Evolutionary conservation across 2,888 invertebrate genomes (phyloP).

Genomic region (Lepetodrilus schrolli): DNA sequence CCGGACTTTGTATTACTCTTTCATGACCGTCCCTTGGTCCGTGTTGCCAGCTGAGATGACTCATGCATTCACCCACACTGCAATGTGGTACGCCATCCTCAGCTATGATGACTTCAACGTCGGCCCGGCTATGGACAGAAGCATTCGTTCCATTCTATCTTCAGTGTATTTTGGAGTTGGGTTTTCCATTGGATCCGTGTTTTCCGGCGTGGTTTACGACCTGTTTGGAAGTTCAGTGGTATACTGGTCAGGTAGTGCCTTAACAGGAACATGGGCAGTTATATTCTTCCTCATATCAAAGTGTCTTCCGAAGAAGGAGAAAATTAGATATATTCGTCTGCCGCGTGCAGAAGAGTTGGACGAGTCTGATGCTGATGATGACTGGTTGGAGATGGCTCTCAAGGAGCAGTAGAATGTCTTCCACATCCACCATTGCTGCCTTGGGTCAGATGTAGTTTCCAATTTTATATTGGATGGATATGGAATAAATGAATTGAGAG

Average conservation of each 20-base stretch:
- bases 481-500: no score
- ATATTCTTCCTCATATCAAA: conserved; percentile 55
- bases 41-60: conserved; percentile 62
- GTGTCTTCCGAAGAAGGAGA: conserved; percentile 59
- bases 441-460: no score
- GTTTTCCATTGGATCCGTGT: conserved; percentile 61
- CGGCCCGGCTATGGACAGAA: conserved; percentile 65
- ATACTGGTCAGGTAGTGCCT: conserved; percentile 60
- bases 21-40: conserved; percentile 67
- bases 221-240: conserved; percentile 57
- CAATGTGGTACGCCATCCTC: conserved; percentile 68
- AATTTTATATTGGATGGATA: no score
- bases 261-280: conserved; percentile 58
- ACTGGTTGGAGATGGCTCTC: conserved; percentile 70
- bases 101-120: conserved; percentile 63
- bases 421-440: background rate
- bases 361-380: conserved; percentile 63
- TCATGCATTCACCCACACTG: conserved; percentile 68
- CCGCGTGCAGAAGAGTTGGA: conserved; percentile 49
- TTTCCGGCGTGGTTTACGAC: conserved; percentile 67
- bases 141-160: conserved; percentile 65
- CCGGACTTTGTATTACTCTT: conserved; percentile 66
- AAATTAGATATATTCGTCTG: conserved; percentile 62
- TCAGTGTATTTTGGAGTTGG: conserved; percentile 70
- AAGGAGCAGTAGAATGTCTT: conserved; percentile 50